phyloP scores from a whole-genome alignment of 2,888 invertebrate genomes.

The Metopia argyrocephala region DNA sequence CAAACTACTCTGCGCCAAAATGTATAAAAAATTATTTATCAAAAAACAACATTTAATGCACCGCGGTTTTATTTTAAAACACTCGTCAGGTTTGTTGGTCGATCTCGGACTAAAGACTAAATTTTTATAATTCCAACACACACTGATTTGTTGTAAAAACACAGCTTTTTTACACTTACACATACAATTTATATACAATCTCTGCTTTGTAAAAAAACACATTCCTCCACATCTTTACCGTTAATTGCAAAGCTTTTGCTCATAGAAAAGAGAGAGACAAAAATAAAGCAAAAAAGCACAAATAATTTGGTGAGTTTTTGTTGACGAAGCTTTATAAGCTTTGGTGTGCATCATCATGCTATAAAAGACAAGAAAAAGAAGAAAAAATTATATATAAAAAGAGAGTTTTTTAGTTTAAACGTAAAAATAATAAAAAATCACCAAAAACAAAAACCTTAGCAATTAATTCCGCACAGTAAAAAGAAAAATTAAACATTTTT shows the following conservation, averaged over 20 bases:
- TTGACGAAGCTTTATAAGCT: conserved; percentile 27
- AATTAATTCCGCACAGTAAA: conserved; percentile 1
- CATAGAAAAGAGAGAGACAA: neutral
- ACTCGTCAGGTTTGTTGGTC: conserved; percentile 76
- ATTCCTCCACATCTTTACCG: conserved; percentile 54
- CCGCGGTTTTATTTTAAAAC: conserved; percentile 70
- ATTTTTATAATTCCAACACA: conserved; percentile 51
- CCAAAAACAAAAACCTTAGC: conserved; percentile 27
- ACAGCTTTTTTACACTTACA: neutral
- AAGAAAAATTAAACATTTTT: neutral
- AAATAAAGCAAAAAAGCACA: neutral
- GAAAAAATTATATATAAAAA: neutral
- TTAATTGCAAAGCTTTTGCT: conserved; percentile 15
- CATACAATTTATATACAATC: neutral
- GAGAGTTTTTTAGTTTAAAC: conserved; percentile 12
- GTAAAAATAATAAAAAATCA: neutral
- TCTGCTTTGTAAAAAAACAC: conserved; percentile 23
- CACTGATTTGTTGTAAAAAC: conserved; percentile 53
- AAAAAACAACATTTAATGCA: conserved; percentile 59
- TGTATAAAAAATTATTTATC: conserved; percentile 29
- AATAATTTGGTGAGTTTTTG: conserved; percentile 30
- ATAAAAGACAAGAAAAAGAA: conserved; percentile 6
- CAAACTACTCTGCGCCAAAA: conserved; percentile 62
- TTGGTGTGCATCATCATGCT: neutral
- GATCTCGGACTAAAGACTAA: conserved; percentile 73